Percentiles rank a stretch among this genome's conserved stretches.
Evolutionary conservation across 2,888 invertebrate species (phyloP).

Genomic region (Amiota mariae): DNA sequence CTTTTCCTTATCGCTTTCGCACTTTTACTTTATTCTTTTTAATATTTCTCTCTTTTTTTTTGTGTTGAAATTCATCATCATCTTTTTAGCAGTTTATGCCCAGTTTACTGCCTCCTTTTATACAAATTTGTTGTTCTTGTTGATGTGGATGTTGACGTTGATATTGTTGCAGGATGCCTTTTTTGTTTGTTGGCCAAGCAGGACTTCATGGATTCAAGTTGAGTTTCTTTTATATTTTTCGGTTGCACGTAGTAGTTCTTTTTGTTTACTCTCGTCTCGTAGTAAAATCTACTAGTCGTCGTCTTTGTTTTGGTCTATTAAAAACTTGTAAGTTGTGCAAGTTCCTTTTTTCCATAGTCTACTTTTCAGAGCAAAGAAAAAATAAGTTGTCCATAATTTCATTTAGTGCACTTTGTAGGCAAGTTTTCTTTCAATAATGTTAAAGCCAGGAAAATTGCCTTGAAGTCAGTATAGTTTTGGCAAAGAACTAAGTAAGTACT

Average conservation of each 20-base stretch:
- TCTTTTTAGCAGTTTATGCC: constrained; percentile 65
- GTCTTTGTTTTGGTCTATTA: constrained; percentile 63
- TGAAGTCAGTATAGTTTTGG: too few relatives aligned
- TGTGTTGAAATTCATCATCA: constrained; percentile 67
- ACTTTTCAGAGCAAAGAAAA: constrained; percentile 34
- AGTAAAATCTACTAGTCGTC: too few relatives aligned
- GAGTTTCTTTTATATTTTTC: too few relatives aligned
- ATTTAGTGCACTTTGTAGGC: constrained; percentile 45
- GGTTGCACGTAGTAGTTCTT: too few relatives aligned
- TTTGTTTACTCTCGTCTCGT: too few relatives aligned
- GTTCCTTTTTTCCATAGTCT: constrained; percentile 39
- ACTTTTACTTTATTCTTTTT: not conserved
- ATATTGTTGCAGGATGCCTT: constrained; percentile 18
- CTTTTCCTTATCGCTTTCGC: not conserved
- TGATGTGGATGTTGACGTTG: not conserved
- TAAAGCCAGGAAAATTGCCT: not conserved
- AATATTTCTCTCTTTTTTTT: constrained; percentile 28
- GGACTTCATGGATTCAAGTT: too few relatives aligned
- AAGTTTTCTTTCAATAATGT: constrained; percentile 6
- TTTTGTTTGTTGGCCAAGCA: constrained; percentile 45
- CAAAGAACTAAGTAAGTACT: too few relatives aligned
- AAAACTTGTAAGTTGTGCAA: constrained; percentile 70
- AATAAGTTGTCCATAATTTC: constrained; percentile 52
- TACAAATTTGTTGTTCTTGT: constrained; percentile 20
- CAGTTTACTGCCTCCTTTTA: constrained; percentile 53